Percentiles rank a stretch among this genome's conserved stretches.
Evolutionary conservation across 1,140 invertebrate species (phyloP).

Genomic region (Batillaria attramentaria): DNA sequence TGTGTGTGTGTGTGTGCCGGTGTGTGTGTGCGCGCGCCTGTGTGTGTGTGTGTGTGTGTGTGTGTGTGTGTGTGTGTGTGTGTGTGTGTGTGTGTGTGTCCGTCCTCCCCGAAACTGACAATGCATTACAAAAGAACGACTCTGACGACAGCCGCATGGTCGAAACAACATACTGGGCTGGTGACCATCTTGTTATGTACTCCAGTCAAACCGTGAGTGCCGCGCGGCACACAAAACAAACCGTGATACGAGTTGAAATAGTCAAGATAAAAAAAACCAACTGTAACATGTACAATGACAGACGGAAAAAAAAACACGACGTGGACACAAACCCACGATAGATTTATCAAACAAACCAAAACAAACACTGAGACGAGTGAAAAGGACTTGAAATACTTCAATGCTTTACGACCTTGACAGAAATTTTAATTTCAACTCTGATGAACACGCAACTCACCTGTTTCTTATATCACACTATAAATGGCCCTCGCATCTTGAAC

Average conservation of each 20-base stretch:
- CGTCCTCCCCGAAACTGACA: too few relatives aligned
- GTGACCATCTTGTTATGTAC: background rate
- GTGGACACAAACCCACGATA: background rate
- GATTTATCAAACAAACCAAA: background rate
- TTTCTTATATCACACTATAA: too few relatives aligned
- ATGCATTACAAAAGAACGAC: too few relatives aligned
- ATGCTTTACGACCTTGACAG: too few relatives aligned
- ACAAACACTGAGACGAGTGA: background rate
- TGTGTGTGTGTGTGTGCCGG: background rate
- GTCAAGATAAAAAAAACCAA: background rate
- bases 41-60: background rate
- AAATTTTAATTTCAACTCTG: too few relatives aligned
- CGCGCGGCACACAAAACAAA: too few relatives aligned
- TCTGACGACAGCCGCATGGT: too few relatives aligned
- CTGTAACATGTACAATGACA: background rate
- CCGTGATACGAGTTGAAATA: background rate
- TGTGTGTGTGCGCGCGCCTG: background rate
- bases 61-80: conserved; percentile 1
- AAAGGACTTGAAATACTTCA: background rate
- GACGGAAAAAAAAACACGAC: background rate
- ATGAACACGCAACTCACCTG: too few relatives aligned
- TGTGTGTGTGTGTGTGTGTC: background rate
- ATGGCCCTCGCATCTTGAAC: background rate
- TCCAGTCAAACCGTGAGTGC: too few relatives aligned
- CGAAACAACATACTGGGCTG: background rate